Evolutionary conservation across 2,888 invertebrate genomes (phyloP).

Genomic region (Andrena praecox): DNA sequence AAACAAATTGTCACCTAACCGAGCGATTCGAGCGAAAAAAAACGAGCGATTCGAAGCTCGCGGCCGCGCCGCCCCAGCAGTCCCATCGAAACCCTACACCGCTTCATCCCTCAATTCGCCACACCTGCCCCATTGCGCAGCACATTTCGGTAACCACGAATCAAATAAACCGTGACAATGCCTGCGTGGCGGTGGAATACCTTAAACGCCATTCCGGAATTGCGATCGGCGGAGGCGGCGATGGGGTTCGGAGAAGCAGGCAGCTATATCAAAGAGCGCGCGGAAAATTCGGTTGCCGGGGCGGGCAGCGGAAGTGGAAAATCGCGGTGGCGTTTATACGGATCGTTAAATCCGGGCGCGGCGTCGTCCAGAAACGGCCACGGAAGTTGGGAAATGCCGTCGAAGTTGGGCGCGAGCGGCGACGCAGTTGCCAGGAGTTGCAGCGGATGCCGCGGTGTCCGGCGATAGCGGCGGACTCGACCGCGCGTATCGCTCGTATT

Average conservation of each 20-base stretch:
- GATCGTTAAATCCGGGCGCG: conserved; percentile 33
- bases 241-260: conserved; percentile 6
- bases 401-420: conserved; percentile 31
- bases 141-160: conserved; percentile 23
- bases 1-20: conserved; percentile 7
- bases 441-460: conserved; percentile 27
- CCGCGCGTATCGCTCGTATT: conserved; percentile 62
- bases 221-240: background rate
- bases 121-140: background rate
- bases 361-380: conserved; percentile 18
- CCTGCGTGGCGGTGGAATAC: conserved; percentile 15
- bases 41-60: background rate
- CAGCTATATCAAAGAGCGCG: conserved; percentile 24
- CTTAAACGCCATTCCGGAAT: conserved; percentile 26
- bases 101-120: background rate
- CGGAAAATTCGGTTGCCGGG: conserved; percentile 44
- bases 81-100: background rate
- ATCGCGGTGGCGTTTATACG: conserved; percentile 33
- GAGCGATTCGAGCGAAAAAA: conserved; percentile 15
- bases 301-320: conserved; percentile 25
- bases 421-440: conserved; percentile 20
- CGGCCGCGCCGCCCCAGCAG: background rate
- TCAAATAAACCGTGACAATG: conserved; percentile 31
- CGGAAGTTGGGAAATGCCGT: conserved; percentile 54
- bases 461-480: conserved; percentile 38